Evolutionary conservation across 2,113 vertebrate species (phyloP).

Genomic region (Pomatorhinus ruficollis): DNA sequence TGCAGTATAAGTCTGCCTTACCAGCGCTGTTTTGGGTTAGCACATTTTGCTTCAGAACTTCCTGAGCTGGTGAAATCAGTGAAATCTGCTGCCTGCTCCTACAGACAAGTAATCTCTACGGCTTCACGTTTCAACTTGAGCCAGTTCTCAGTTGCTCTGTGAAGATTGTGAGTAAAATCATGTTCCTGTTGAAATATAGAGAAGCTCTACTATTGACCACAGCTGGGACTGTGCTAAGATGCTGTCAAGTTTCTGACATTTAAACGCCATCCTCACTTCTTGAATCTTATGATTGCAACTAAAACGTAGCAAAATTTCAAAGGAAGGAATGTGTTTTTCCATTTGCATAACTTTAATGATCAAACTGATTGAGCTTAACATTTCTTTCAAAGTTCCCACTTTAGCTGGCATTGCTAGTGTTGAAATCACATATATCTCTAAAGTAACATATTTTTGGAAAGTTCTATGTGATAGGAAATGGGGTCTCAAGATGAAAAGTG

Average conservation of each 20-base stretch:
- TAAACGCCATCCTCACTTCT: not conserved
- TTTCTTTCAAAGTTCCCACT: slow-evolving; percentile 33
- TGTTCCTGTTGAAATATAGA: not conserved
- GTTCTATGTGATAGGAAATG: not conserved
- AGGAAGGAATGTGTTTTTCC: not conserved
- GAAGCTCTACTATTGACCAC: not conserved
- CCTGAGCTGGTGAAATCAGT: not conserved
- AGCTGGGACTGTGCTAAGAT: not conserved
- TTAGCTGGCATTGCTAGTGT: not conserved
- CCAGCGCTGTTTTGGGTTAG: not conserved
- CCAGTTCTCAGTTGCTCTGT: not conserved
- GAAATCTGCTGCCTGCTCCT: not conserved
- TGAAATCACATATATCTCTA: slow-evolving; percentile 34
- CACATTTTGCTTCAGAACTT: not conserved
- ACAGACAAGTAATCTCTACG: not conserved
- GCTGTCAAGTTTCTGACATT: slow-evolving; percentile 17
- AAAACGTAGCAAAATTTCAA: not conserved
- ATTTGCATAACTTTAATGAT: slow-evolving; percentile 55
- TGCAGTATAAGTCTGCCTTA: not conserved
- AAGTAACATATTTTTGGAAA: slow-evolving; percentile 40
- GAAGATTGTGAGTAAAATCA: not conserved
- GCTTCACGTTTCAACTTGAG: not conserved
- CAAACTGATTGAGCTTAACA: slow-evolving; percentile 4
- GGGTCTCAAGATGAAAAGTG: slow-evolving; percentile 5
- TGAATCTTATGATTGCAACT: not conserved